phyloP scores from a whole-genome alignment of 2,888 invertebrate genomes.

The Tetrapedia diversipes region DNA sequence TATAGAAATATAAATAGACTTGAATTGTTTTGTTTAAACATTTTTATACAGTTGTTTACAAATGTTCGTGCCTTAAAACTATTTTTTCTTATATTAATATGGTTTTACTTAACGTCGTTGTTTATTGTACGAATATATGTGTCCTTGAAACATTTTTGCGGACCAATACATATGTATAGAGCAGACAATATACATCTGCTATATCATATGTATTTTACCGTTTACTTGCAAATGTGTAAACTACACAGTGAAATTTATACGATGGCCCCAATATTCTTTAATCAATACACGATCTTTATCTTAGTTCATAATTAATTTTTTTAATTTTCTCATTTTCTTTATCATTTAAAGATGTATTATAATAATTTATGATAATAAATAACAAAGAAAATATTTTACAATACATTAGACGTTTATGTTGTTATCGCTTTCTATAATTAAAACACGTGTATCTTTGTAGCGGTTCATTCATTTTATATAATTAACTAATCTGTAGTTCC shows the following conservation, averaged over 20 bases:
- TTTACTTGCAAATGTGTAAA: slow-evolving; percentile 21
- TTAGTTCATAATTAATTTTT: background rate
- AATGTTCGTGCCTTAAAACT: background rate
- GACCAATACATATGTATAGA: background rate
- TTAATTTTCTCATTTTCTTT: background rate
- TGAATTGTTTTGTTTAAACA: background rate
- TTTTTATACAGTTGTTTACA: slow-evolving; percentile 2
- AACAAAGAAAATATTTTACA: background rate
- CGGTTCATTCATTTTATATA: background rate
- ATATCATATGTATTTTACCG: background rate
- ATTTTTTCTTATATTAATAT: background rate
- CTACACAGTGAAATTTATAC: slow-evolving; percentile 5
- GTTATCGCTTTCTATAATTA: slow-evolving; percentile 3
- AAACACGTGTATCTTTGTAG: background rate
- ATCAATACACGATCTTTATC: background rate
- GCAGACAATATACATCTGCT: slow-evolving; percentile 2
- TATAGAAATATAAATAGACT: background rate
- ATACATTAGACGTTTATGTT: background rate
- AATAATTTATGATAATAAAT: background rate
- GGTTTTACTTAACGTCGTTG: slow-evolving; percentile 5
- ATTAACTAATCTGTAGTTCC: background rate
- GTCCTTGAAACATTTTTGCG: slow-evolving; percentile 47
- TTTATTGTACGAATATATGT: background rate
- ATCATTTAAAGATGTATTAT: background rate
- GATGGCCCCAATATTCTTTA: background rate